These are phyloP conservation scores for Danio kyathit DNA, from an alignment of 2,797 vertebrate genomes.

Conservation along the genomic window DNA sequence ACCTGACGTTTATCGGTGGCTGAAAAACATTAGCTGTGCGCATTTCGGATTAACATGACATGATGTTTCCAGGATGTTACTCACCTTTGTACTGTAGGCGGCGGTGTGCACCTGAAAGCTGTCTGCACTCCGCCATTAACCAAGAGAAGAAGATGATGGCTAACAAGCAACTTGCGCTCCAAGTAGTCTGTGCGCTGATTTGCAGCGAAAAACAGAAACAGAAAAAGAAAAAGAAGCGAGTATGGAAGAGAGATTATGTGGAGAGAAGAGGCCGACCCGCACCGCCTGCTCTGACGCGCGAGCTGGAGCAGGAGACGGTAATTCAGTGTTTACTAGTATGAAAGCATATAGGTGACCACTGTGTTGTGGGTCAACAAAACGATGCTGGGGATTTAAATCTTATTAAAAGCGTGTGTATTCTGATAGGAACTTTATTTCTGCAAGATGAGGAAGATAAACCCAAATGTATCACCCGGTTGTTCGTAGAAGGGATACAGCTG, in stretches of 20 bases:
- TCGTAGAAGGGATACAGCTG: too few species aligned
- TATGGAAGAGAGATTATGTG: neutral
- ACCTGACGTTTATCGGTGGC: too few species aligned
- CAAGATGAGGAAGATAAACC: neutral
- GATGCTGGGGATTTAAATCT: neutral
- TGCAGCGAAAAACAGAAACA: slow-evolving; percentile 18
- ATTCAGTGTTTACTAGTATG: too few species aligned
- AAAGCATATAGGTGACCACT: neutral
- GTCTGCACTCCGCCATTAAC: too few species aligned
- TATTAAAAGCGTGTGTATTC: slow-evolving; percentile 1
- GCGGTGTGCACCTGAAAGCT: too few species aligned
- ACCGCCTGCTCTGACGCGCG: neutral
- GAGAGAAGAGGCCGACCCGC: neutral
- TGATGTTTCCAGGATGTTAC: too few species aligned
- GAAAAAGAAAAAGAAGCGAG: neutral
- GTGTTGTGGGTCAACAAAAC: neutral
- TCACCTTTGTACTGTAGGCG: too few species aligned
- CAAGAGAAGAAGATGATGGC: too few species aligned
- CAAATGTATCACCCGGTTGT: too few species aligned
- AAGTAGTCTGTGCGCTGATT: neutral
- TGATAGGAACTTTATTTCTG: neutral
- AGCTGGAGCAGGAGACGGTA: neutral
- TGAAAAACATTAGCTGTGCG: too few species aligned
- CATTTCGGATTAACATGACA: too few species aligned
- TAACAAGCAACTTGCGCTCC: neutral